These are phyloP conservation scores for Hyles vespertilio DNA, from an alignment of 1,140 invertebrate genomes.

Conservation along the genomic window DNA sequence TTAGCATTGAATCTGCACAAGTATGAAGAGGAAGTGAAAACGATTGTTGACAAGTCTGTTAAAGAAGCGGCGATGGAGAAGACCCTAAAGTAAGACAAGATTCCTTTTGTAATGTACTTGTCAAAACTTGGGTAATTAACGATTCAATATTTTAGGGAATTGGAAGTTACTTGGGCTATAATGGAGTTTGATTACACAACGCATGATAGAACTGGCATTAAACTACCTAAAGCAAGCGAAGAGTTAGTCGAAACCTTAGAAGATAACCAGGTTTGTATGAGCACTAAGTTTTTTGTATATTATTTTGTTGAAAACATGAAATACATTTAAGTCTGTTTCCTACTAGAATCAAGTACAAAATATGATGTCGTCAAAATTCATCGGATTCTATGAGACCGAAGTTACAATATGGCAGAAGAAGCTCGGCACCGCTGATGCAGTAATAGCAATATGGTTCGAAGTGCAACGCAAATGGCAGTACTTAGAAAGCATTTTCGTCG, in stretches of 20 bases:
- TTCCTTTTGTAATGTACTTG: not conserved
- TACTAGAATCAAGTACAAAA: conserved; percentile 85
- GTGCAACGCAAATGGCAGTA: conserved; percentile 96
- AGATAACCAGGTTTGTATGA: conserved; percentile 88
- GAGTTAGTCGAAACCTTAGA: conserved; percentile 95
- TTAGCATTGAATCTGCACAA: conserved; percentile 92
- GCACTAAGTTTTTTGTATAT: not conserved
- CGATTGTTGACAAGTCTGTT: conserved; percentile 95
- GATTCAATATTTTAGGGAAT: conserved; percentile 77
- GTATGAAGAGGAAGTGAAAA: conserved; percentile 95
- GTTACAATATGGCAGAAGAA: conserved; percentile 94
- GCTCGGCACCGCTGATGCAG: conserved; percentile 90
- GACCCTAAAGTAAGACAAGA: conserved; percentile 75
- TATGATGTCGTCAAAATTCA: conserved; percentile 95
- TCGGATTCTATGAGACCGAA: conserved; percentile 89
- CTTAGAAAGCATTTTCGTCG: conserved; percentile 96
- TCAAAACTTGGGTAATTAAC: conserved; percentile 3
- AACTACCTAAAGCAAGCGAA: conserved; percentile 88
- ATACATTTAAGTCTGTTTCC: not conserved
- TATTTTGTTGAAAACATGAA: too few relatives aligned
- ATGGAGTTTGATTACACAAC: conserved; percentile 90
- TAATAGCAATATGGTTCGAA: conserved; percentile 92
- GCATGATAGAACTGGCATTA: conserved; percentile 87
- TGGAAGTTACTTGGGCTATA: conserved; percentile 87
- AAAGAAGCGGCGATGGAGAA: conserved; percentile 98